Conservation (phyloP, 1,140 invertebrate species). For the Fopius arisanus region DNA sequence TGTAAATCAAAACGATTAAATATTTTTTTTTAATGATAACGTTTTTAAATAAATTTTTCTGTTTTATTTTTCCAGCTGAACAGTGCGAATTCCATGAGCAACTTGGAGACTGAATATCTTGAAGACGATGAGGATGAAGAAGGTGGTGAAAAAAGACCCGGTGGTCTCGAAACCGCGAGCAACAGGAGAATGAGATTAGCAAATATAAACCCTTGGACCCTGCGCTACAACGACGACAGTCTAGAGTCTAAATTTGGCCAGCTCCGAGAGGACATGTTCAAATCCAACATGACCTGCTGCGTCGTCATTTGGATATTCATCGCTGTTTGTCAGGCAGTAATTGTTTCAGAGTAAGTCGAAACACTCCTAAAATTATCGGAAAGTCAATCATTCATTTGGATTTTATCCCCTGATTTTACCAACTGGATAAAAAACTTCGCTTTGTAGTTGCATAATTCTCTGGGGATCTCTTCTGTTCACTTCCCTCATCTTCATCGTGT, state of each 20-base stretch:
- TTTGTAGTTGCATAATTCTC: slow-evolving; percentile 66
- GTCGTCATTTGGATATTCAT: slow-evolving; percentile 91
- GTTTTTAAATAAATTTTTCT: slow-evolving; percentile 1
- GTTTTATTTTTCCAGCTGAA: slow-evolving; percentile 56
- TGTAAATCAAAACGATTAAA: slow-evolving; percentile 72
- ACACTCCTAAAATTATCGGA: background rate
- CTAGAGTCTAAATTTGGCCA: slow-evolving; percentile 84
- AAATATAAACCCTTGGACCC: slow-evolving; percentile 85
- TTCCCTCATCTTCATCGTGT: slow-evolving; percentile 73
- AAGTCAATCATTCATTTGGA: background rate
- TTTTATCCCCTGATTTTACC: background rate
- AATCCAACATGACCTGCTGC: slow-evolving; percentile 92
- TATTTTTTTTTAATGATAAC: too few relatives aligned
- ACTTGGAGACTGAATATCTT: slow-evolving; percentile 60
- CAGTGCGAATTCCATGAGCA: slow-evolving; percentile 62
- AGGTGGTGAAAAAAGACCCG: slow-evolving; percentile 76
- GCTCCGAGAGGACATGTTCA: slow-evolving; percentile 92
- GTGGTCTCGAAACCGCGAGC: slow-evolving; percentile 91
- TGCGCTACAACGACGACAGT: slow-evolving; percentile 81
- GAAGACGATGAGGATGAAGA: slow-evolving; percentile 57
- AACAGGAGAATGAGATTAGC: slow-evolving; percentile 90
- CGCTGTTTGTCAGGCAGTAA: slow-evolving; percentile 78
- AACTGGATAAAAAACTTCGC: background rate
- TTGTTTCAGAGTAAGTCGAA: slow-evolving; percentile 75
- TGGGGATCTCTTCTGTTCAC: slow-evolving; percentile 69